Evolutionary conservation across 2,113 vertebrate genomes (phyloP), one percentile per base, ranked within the genome.

Genomic region (Amphiprion ocellaris): DNA sequence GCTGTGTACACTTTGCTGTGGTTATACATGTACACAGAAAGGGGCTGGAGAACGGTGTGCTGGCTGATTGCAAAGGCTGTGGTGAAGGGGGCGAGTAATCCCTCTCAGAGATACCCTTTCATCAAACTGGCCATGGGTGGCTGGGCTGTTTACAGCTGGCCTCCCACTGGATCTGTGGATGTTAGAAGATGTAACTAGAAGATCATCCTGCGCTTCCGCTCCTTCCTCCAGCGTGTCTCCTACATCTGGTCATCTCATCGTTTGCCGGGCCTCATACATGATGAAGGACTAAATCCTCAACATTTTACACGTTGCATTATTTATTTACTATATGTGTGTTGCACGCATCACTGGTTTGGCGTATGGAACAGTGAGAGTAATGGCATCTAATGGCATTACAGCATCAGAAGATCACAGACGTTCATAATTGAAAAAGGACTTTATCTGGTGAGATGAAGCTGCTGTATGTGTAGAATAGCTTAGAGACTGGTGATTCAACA

Each of bases 51-150:
- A 56, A 81, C 84, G 86, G 72, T 47, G 61, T 17, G 28, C 67
- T n/a, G 68, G 66, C 69, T 87, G 89, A 90, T 90, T 91, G 87
- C 76, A 81, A 47, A 59, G 63, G 39, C 85, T 74, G 83, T 0
- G 59, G 75, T 67, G 33, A 67, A 64, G 79, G 70, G 79, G 81
- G 58, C 9, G 21, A 66, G 69, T 89, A 89, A 90, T 88, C 87
- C 73, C 68, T 60, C 64, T 82, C 58, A 70, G 72, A 53, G 66
- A 81, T 74, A 79, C 77, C 83, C 85, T 92, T 81, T 91, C 90
- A 90, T 91, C 90, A 88, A 89, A 84, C 84, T 87, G 69, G 87
- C 72, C 81, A 89, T 56, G 68, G 82, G 71, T 74, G 83, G 87
- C 77, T 73, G 63, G 81, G 67, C 61, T 89, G 84, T 91, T 87